Base-by-base conservation (phyloP, 2,113 vertebrate genomes). In the Dromiciops gliroides region DNA sequence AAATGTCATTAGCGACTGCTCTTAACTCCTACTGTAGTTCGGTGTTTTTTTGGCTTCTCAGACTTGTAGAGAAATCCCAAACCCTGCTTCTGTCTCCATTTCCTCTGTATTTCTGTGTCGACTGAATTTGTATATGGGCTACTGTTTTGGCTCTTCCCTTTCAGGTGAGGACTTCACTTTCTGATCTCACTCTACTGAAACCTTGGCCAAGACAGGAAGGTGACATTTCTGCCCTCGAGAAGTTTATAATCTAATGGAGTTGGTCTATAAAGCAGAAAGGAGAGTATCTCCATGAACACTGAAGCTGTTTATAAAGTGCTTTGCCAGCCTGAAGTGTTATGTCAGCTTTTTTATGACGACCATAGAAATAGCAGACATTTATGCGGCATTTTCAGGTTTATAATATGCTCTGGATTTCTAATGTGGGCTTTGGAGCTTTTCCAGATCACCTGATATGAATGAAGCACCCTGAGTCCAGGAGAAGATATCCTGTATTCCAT, bases 161-260 rank as follows among this genome's bases (percentile, higher is more conserved):
- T 83, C 28, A n/a, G 37, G 8, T 22, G 16, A 83, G 67, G 19
- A 44, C 67, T 83, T 83, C 37, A 83, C n/a, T 44, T 16, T 83
- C 37, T 83, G 37, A 44, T 44, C 5, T 44, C 37, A 83, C 2
- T 83, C 67, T 22, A 22, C n/a, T 83, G 24, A 60, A 7, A 8
- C 3, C 1, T 3, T 3, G 44, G 22, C 12, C 25, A 95, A 44
- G 60, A 60, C 56, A 11, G 16, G 93, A 89, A 91, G 52, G n/a
- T 50, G 7, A 0, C 0, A 25, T 49, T 19, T 8, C 51, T 48
- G 56, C 48, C 48, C n/a, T 50, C 24, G 23, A 4, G 37, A 37
- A 89, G 12, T 47, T 24, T 8, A 3, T 9, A 26, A 51, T 47
- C 24, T 48, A 25, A 89, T 22, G 24, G 49, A 31, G 90, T 95